A percentile compares a stretch with the other conserved stretches of the same genome.
Conservation (phyloP, 2,888 invertebrate species). For the Argyresthia goedartella region DNA sequence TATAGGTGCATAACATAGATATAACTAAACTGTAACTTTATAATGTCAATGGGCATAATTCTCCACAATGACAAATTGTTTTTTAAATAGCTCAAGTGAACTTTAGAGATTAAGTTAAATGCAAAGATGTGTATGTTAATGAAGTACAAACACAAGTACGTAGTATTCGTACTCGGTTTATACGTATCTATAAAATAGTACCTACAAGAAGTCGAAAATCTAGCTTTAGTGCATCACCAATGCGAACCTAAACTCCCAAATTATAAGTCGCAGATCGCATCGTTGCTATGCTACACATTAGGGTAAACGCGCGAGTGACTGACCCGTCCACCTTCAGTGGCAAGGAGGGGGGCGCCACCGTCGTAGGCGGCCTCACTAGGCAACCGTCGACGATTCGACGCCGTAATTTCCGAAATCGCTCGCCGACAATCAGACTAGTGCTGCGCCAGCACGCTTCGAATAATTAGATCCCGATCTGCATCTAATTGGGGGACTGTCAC, state of each 20-base stretch:
- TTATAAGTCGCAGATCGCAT: neutral
- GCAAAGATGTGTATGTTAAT: no score
- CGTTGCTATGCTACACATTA: neutral
- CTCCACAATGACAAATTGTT: no score
- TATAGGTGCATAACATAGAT: no score
- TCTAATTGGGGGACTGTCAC: constrained; percentile 41
- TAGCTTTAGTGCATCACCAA: neutral
- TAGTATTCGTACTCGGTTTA: no score
- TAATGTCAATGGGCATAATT: no score
- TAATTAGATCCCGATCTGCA: constrained; percentile 62
- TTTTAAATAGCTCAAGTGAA: no score
- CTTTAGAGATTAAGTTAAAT: no score
- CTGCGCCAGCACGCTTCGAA: constrained; percentile 44
- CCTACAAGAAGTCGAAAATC: no score
- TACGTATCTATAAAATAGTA: no score
- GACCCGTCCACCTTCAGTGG: constrained; percentile 36
- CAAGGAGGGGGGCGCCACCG: constrained; percentile 30
- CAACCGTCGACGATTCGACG: constrained; percentile 46
- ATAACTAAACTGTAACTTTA: no score
- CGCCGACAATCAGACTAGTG: constrained; percentile 63
- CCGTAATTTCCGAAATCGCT: constrained; percentile 69
- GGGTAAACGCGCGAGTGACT: constrained; percentile 5
- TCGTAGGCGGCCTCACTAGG: constrained; percentile 17
- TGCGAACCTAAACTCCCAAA: neutral
- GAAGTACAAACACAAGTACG: no score